A percentile compares a stretch with the other conserved stretches of the same genome.
Evolutionary conservation across 2,113 vertebrate genomes (phyloP).

Genomic region (Hypanus sabinus): DNA sequence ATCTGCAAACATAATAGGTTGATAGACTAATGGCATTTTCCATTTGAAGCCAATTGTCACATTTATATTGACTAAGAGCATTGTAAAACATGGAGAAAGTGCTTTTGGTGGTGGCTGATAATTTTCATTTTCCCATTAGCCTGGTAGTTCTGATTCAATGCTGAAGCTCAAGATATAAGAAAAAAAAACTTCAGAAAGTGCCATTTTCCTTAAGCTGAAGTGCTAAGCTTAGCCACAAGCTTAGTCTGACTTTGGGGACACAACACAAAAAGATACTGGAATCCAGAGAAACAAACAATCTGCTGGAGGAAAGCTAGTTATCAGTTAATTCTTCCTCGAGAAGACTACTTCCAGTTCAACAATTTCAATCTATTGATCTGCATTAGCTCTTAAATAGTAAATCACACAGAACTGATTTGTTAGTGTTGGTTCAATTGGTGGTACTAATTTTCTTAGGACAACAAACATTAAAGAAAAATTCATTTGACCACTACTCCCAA

Average conservation of each 20-base stretch:
- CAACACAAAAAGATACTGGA: too few species aligned
- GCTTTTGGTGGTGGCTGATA: not conserved
- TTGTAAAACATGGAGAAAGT: not conserved
- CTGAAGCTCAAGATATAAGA: not conserved
- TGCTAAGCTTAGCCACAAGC: too few species aligned
- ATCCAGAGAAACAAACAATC: too few species aligned
- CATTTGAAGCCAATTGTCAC: not conserved
- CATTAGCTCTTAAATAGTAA: too few species aligned
- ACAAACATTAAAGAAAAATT: not conserved
- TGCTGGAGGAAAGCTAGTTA: too few species aligned
- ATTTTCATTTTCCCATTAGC: not conserved
- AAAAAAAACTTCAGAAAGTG: not conserved
- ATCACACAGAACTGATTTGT: too few species aligned
- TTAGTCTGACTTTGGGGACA: too few species aligned
- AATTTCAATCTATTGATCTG: too few species aligned
- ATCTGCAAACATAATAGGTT: not conserved
- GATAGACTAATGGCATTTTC: not conserved
- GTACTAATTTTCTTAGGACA: not conserved
- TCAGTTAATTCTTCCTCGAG: too few species aligned
- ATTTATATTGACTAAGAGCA: not conserved
- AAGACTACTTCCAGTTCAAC: too few species aligned
- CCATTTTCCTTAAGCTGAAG: not conserved
- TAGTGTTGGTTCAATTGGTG: too few species aligned
- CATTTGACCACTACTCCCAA: not conserved
- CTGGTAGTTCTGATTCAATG: not conserved